A percentile compares a stretch with the other conserved stretches of the same genome.
phyloP scores from a whole-genome alignment of 2,113 vertebrate genomes.

The Hystrix brachyura region DNA sequence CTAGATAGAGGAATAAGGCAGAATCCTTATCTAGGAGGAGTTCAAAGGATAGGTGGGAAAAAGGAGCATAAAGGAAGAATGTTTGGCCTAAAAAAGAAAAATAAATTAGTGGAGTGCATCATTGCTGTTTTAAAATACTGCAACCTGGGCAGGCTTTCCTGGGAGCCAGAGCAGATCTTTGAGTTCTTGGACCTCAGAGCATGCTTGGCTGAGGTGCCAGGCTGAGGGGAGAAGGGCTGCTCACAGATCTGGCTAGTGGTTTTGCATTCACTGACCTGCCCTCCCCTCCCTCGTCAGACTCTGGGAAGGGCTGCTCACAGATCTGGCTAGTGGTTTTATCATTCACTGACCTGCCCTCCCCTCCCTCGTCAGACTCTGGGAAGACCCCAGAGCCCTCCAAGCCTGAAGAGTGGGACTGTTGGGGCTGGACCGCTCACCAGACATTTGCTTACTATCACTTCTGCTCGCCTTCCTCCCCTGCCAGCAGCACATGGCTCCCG shows the following conservation, averaged over 20 bases:
- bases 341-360: rapidly evolving
- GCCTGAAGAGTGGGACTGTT: neutral
- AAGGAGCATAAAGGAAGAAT: neutral
- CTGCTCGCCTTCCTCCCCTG: neutral
- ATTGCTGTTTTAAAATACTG: neutral
- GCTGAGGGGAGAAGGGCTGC: neutral
- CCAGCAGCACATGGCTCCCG: neutral
- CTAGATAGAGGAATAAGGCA: neutral
- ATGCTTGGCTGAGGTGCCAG: neutral
- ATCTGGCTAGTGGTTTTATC: neutral
- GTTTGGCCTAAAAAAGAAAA: neutral
- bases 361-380: neutral
- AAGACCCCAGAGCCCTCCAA: neutral
- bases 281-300: neutral
- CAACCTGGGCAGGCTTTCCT: neutral
- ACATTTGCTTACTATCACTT: rapidly evolving
- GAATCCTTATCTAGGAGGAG: neutral
- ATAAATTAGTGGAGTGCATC: neutral
- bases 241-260: neutral
- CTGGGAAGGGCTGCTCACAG: too few relatives aligned
- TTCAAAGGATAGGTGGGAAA: neutral
- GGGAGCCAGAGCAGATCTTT: neutral
- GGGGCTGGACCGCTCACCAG: neutral
- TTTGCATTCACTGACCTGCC: neutral
- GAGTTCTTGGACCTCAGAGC: neutral